These are phyloP conservation scores for Pemphigus obesinymphae DNA, from an alignment of 1,140 invertebrate species.

Conservation along the genomic window DNA sequence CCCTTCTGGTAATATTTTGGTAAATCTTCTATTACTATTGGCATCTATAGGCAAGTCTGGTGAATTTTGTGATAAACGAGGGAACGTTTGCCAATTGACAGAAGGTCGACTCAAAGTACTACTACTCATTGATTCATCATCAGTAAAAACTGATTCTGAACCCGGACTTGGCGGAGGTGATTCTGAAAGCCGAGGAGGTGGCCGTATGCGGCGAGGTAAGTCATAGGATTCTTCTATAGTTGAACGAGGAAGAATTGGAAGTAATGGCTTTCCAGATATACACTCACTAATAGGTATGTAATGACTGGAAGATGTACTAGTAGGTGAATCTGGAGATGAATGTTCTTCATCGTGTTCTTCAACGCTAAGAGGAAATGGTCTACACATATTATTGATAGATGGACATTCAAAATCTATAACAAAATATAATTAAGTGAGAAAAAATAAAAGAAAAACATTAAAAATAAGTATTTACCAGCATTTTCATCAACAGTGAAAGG, in stretches of 20 bases:
- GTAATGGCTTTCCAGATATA: constrained; percentile 69
- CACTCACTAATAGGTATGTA: constrained; percentile 85
- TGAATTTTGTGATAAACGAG: constrained; percentile 55
- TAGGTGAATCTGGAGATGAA: constrained; percentile 58
- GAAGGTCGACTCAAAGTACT: constrained; percentile 41
- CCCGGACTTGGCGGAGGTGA: constrained; percentile 54
- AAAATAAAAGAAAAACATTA: not conserved
- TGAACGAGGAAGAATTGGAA: constrained; percentile 27
- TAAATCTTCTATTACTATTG: constrained; percentile 37
- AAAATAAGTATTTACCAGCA: constrained; percentile 27
- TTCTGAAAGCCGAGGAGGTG: constrained; percentile 44
- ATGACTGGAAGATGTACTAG: constrained; percentile 61
- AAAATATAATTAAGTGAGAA: constrained; percentile 1
- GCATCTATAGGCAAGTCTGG: constrained; percentile 39
- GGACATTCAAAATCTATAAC: constrained; percentile 44
- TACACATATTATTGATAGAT: constrained; percentile 8
- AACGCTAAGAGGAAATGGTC: constrained; percentile 37
- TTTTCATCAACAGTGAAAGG: constrained; percentile 66
- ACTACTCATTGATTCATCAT: constrained; percentile 54
- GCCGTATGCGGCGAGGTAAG: constrained; percentile 52
- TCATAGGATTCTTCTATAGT: constrained; percentile 54
- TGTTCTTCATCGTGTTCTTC: constrained; percentile 48
- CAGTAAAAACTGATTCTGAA: constrained; percentile 58
- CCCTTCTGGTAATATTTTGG: constrained; percentile 44
- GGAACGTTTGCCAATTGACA: constrained; percentile 59